A percentile compares a stretch with the other conserved stretches of the same genome.
Conservation (phyloP, 2,888 invertebrate genomes). For the Emmelina monodactyla region DNA sequence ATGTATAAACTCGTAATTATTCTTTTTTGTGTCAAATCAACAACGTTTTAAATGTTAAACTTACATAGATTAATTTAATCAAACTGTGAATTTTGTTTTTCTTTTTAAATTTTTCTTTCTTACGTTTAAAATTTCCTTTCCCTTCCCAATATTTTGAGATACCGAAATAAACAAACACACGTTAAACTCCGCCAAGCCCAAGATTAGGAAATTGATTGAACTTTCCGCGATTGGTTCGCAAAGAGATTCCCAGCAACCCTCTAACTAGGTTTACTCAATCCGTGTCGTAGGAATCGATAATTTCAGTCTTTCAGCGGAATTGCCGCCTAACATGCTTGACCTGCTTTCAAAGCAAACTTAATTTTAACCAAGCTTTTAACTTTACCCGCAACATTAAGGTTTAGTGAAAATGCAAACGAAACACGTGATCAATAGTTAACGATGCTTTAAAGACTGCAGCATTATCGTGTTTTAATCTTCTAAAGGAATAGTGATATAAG, state of each 20-base stretch:
- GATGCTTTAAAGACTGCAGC: background rate
- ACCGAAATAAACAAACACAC: no score
- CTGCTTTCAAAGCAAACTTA: background rate
- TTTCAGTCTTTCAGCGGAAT: background rate
- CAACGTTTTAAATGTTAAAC: no score
- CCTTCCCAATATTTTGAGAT: no score
- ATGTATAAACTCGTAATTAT: no score
- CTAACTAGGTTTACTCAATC: background rate
- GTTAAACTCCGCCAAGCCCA: no score
- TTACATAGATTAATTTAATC: no score
- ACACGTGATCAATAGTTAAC: background rate
- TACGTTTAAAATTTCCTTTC: no score
- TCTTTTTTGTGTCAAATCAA: no score
- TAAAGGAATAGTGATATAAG: no score
- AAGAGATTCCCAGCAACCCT: background rate
- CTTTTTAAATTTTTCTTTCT: no score
- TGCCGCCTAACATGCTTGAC: slow-evolving; percentile 1
- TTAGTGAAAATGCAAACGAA: background rate
- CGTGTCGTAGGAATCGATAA: background rate
- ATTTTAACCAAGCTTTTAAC: slow-evolving; percentile 1
- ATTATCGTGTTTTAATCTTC: no score
- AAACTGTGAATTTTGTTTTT: no score
- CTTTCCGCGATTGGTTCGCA: background rate
- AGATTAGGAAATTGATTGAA: background rate
- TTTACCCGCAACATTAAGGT: background rate